Conservation (phyloP, 2,888 invertebrate genomes). For the Drosophila seclusa region DNA sequence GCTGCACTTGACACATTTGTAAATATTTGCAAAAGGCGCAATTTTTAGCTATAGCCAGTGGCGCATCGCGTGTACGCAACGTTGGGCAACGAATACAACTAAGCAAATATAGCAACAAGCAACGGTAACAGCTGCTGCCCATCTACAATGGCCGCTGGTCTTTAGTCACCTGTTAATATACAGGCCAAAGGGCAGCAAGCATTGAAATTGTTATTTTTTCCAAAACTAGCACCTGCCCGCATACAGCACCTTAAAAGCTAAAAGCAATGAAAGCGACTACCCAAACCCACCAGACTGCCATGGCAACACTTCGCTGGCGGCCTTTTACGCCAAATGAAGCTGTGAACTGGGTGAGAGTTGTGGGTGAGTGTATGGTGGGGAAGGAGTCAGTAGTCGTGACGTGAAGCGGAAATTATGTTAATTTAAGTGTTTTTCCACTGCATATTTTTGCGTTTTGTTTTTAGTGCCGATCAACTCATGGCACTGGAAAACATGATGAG, state of each 20-base stretch:
- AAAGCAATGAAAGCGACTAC: slow-evolving; percentile 33
- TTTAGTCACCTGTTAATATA: slow-evolving; percentile 62
- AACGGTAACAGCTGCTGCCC: slow-evolving; percentile 23
- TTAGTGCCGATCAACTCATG: slow-evolving; percentile 53
- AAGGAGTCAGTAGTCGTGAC: slow-evolving; percentile 34
- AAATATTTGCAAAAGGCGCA: slow-evolving; percentile 48
- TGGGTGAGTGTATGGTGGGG: background rate
- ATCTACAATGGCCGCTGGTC: slow-evolving; percentile 42
- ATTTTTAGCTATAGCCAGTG: slow-evolving; percentile 27
- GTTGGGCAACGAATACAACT: slow-evolving; percentile 16
- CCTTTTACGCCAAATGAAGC: slow-evolving; percentile 26
- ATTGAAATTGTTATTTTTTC: slow-evolving; percentile 30
- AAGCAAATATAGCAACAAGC: slow-evolving; percentile 42
- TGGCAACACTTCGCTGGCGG: slow-evolving; percentile 31
- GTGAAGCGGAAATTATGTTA: slow-evolving; percentile 76
- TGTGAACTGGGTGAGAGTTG: slow-evolving; percentile 1
- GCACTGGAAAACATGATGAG: slow-evolving; percentile 74
- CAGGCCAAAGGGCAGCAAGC: slow-evolving; percentile 43
- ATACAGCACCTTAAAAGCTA: slow-evolving; percentile 51
- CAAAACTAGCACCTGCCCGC: slow-evolving; percentile 42
- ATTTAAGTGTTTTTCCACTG: slow-evolving; percentile 69
- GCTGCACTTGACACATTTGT: slow-evolving; percentile 58
- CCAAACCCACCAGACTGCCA: slow-evolving; percentile 14
- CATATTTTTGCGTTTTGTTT: slow-evolving; percentile 62
- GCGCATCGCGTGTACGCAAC: slow-evolving; percentile 43